Evolutionary conservation across 2,113 vertebrate genomes (phyloP), one percentile per base, ranked within the genome.

Genomic region (Grammatotria lemairii): DNA sequence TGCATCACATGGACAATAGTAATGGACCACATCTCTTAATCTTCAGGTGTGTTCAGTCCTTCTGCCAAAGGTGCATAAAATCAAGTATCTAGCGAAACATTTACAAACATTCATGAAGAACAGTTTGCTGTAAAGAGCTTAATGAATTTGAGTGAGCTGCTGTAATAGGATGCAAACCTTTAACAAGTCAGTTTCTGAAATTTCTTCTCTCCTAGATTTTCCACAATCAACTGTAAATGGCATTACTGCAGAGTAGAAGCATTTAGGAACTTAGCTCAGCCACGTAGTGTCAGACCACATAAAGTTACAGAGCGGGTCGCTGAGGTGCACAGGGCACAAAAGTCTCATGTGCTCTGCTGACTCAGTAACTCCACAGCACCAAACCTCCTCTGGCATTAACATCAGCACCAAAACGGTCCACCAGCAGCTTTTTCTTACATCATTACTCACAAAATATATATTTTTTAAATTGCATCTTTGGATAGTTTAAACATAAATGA

Each of bases 381-480:
- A 42, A 70, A 42, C 5, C 35, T 42, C 35, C 35, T 70, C 1
- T 23, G n/a, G 65, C 35, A 42, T 70, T 70, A 70, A 70, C 38
- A 42, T 70, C 38, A 23, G 65, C 38, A 70, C 13, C 1, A 70
- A 1, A 42, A 42, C n/a, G 1, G 65, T 70, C n/a, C 12, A 42
- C 3, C 65, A 6, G n/a, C 3, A 70, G n/a, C 38, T 70, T 70
- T 65, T 65, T 45, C 38, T 73, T 7, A 45, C 38, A 10, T 26
- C 9, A 17, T 5, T 26, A 19, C 31, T 49, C 4, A 75, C 42
- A 47, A 45, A 45, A 16, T 33, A 26, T n/a, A n/a, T n/a, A n/a
- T 8, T 54, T 28, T 3, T 9, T 0, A 9, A 60, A 60, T 7
- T 26, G 21, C 3, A 0, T 45, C 40, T 26, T 28, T 75, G 1